phyloP scores from a whole-genome alignment of 2,888 invertebrate genomes.

The Hemicrepidius hirtus region DNA sequence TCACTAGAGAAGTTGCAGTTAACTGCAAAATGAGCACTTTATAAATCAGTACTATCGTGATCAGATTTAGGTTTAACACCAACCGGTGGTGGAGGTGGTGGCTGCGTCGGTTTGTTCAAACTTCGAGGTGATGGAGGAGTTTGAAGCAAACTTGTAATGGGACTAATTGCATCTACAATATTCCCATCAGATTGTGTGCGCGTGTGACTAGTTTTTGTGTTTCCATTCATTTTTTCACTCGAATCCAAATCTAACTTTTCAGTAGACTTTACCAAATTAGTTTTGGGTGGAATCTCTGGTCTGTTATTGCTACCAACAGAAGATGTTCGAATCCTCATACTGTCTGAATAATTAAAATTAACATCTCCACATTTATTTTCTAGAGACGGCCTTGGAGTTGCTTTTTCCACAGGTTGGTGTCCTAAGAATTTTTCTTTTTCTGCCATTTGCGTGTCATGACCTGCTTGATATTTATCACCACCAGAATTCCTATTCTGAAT shows the following conservation, averaged over 20 bases:
- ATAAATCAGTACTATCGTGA: slow-evolving; percentile 69
- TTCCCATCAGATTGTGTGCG: slow-evolving; percentile 72
- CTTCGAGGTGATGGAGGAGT: slow-evolving; percentile 67
- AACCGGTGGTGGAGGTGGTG: slow-evolving; percentile 71
- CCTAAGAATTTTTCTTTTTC: slow-evolving; percentile 70
- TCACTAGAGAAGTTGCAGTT: slow-evolving; percentile 56
- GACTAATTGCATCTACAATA: slow-evolving; percentile 65
- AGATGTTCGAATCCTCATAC: slow-evolving; percentile 54
- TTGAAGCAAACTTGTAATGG: slow-evolving; percentile 52
- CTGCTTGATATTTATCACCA: slow-evolving; percentile 64
- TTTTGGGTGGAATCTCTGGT: slow-evolving; percentile 67
- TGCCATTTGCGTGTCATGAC: slow-evolving; percentile 69
- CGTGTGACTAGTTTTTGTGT: slow-evolving; percentile 67
- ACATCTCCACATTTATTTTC: slow-evolving; percentile 65
- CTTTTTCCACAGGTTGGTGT: slow-evolving; percentile 59
- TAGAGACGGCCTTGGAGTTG: slow-evolving; percentile 54
- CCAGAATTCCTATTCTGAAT: slow-evolving; percentile 60
- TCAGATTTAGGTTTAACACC: slow-evolving; percentile 59
- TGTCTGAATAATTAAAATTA: slow-evolving; percentile 61
- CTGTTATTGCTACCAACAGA: slow-evolving; percentile 59
- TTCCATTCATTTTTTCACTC: slow-evolving; percentile 61
- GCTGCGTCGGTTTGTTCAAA: slow-evolving; percentile 70
- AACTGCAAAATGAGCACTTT: slow-evolving; percentile 52
- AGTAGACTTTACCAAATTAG: slow-evolving; percentile 61
- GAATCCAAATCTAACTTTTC: slow-evolving; percentile 60